phyloP scores from a whole-genome alignment of 1,140 invertebrate species.

The Aphelenchoides fujianensis region DNA sequence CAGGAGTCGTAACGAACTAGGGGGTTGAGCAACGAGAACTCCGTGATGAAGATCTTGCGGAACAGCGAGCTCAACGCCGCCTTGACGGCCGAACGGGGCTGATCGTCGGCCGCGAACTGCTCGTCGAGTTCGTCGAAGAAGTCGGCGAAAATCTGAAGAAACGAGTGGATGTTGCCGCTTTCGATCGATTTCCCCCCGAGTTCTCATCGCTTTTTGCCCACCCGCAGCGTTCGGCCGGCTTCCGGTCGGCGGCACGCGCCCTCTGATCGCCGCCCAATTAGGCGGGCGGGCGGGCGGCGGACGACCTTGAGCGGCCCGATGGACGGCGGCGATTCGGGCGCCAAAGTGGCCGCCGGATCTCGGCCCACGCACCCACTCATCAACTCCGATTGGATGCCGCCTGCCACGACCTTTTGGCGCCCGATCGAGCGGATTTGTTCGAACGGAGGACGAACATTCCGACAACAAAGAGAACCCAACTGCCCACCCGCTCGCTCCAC shows the following conservation, averaged over 20 bases:
- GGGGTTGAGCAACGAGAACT: slow-evolving; percentile 11
- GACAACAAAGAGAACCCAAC: no score
- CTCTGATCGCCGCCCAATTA: not conserved
- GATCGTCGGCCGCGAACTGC: slow-evolving; percentile 15
- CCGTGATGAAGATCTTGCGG: slow-evolving; percentile 18
- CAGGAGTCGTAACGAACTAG: slow-evolving; percentile 2
- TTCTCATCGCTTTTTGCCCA: not conserved
- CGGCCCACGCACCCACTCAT: no score
- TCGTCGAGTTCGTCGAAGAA: slow-evolving; percentile 20
- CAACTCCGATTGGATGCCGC: no score
- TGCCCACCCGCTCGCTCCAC: no score
- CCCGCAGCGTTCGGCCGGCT: not conserved
- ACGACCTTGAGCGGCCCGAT: no score
- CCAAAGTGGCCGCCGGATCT: no score
- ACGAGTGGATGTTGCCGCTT: not conserved
- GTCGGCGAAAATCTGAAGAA: slow-evolving; percentile 8
- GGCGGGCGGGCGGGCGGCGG: no score
- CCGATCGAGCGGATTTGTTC: no score
- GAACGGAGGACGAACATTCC: no score
- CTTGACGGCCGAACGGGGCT: not conserved
- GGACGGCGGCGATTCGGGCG: no score
- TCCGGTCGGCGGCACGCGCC: not conserved
- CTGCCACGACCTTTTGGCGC: no score
- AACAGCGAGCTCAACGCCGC: slow-evolving; percentile 5
- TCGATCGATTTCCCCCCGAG: not conserved